Conservation (phyloP, 1,140 invertebrate genomes). For the Drosophila hydei region DNA sequence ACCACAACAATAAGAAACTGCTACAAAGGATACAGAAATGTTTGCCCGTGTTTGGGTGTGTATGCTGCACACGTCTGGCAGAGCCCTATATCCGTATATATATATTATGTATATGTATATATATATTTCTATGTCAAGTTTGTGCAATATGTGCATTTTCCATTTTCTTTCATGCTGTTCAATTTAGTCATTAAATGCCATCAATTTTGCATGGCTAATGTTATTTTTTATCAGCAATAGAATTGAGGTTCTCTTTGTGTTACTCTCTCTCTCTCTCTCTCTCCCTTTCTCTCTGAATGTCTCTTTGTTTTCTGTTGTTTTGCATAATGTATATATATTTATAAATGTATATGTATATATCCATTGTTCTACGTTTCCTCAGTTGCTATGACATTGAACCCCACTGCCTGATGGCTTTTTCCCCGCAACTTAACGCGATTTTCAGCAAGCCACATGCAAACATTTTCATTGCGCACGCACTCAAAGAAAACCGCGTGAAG, state of each 20-base stretch:
- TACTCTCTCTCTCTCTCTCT: constrained; percentile 6
- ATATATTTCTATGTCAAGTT: constrained; percentile 60
- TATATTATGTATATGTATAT: constrained; percentile 14
- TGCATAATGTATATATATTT: constrained; percentile 24
- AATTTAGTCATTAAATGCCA: constrained; percentile 29
- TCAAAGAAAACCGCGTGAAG: not conserved
- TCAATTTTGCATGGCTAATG: constrained; percentile 44
- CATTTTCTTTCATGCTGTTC: constrained; percentile 30
- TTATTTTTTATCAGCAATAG: constrained; percentile 38
- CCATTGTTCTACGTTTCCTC: constrained; percentile 26
- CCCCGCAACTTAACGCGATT: not conserved
- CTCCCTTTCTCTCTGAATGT: constrained; percentile 3
- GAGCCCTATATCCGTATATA: not conserved
- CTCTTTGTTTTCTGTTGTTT: constrained; percentile 54
- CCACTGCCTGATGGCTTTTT: not conserved
- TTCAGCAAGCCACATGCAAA: not conserved
- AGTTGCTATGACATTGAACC: constrained; percentile 35
- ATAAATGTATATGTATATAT: constrained; percentile 2
- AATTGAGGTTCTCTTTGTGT: constrained; percentile 11
- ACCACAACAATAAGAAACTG: constrained; percentile 29
- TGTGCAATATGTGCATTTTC: constrained; percentile 38
- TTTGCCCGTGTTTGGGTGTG: constrained; percentile 27
- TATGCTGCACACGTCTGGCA: not conserved
- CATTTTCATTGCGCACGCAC: not conserved
- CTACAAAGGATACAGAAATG: constrained; percentile 77